Evolutionary conservation across 2,888 invertebrate genomes (phyloP).

Genomic region (Thecocarcelia acutangulata): DNA sequence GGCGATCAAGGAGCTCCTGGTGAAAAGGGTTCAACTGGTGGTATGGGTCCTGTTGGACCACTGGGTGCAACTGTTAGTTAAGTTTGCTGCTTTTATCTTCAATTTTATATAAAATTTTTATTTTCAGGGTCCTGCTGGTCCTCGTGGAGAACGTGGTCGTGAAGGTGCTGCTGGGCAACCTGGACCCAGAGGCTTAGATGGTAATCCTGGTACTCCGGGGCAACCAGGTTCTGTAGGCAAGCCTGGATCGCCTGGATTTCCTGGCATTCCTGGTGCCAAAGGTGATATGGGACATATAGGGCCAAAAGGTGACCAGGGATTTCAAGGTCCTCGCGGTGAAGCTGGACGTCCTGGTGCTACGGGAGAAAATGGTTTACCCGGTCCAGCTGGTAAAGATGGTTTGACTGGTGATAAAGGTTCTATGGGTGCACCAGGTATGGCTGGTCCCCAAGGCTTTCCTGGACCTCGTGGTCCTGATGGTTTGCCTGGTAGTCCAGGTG

Average conservation of each 20-base stretch:
- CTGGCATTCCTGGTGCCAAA: constrained; percentile 89
- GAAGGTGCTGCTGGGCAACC: constrained; percentile 91
- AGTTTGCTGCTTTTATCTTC: not conserved
- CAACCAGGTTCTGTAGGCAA: constrained; percentile 88
- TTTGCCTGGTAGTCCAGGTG: constrained; percentile 87
- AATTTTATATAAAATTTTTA: not conserved
- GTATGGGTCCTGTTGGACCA: constrained; percentile 88
- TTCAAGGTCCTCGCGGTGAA: constrained; percentile 91
- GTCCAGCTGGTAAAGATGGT: constrained; percentile 90
- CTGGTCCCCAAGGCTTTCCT: constrained; percentile 91
- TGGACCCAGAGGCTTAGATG: constrained; percentile 90
- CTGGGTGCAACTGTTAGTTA: constrained; percentile 82
- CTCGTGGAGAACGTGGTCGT: constrained; percentile 91
- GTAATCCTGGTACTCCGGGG: constrained; percentile 87
- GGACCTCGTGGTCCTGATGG: constrained; percentile 91
- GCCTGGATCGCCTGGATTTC: constrained; percentile 92
- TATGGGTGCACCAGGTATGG: constrained; percentile 86
- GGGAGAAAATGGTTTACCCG: constrained; percentile 89
- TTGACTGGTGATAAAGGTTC: constrained; percentile 90
- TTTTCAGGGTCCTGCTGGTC: constrained; percentile 88
- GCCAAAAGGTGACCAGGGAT: constrained; percentile 90
- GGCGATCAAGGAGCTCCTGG: constrained; percentile 90
- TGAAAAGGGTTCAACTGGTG: constrained; percentile 88
- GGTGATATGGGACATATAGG: constrained; percentile 89
- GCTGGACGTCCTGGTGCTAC: constrained; percentile 89